Evolutionary conservation across 2,797 vertebrate species (phyloP).

Genomic region (Vespertilio murinus): DNA sequence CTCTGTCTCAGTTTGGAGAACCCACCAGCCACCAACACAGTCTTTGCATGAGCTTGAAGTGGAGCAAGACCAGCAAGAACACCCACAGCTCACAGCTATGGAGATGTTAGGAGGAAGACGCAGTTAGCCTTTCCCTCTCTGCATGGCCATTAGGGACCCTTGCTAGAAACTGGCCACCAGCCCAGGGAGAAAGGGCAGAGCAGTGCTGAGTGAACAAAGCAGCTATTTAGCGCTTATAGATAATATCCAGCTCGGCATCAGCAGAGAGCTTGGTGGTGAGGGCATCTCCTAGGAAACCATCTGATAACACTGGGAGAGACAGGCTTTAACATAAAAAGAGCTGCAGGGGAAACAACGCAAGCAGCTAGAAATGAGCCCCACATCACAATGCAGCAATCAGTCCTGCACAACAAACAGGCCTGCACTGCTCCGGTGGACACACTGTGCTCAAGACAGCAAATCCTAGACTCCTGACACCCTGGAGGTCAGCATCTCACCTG

Average conservation of each 20-base stretch:
- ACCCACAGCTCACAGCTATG: conserved; percentile 57
- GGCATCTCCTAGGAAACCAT: conserved; percentile 89
- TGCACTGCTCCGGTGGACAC: not conserved
- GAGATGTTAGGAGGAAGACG: conserved; percentile 59
- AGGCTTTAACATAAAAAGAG: conserved; percentile 84
- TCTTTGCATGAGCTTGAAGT: not conserved
- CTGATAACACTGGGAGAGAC: conserved; percentile 85
- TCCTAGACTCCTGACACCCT: not conserved
- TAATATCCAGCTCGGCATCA: conserved; percentile 83
- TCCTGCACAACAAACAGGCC: conserved; percentile 51
- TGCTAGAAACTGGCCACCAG: conserved; percentile 79
- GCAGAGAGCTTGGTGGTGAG: conserved; percentile 81
- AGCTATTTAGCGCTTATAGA: conserved; percentile 83
- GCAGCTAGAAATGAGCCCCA: conserved; percentile 76
- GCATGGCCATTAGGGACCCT: conserved; percentile 79
- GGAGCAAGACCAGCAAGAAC: not conserved
- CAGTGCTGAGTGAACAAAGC: conserved; percentile 82
- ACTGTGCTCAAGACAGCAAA: not conserved
- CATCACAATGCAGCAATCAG: conserved; percentile 72
- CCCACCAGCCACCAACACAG: not conserved
- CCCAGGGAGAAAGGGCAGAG: conserved; percentile 78
- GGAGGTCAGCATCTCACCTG: not conserved
- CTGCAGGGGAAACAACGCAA: conserved; percentile 77
- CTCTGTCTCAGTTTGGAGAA: conserved; percentile 78
- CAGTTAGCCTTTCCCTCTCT: conserved; percentile 72